A percentile compares a stretch with the other conserved stretches of the same genome.
phyloP scores from a whole-genome alignment of 2,113 vertebrate species.

The Lota lota region DNA sequence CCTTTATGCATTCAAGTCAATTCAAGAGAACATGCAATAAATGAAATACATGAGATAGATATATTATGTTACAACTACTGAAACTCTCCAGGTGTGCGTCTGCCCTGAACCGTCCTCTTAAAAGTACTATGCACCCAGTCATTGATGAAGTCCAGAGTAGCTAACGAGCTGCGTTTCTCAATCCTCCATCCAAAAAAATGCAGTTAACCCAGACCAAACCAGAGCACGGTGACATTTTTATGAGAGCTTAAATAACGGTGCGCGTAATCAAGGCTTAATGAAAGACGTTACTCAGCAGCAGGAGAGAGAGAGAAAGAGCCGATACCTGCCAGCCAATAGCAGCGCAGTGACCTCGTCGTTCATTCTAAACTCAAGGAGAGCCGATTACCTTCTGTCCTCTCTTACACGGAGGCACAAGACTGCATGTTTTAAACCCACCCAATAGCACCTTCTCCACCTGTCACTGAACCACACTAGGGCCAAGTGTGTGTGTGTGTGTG shows the following conservation, averaged over 20 bases:
- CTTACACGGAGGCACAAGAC: background rate
- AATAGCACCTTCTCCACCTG: background rate
- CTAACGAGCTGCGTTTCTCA: too few relatives aligned
- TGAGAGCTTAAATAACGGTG: background rate
- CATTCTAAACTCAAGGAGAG: background rate
- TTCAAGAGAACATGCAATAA: too few relatives aligned
- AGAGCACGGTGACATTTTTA: background rate
- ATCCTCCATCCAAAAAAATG: too few relatives aligned
- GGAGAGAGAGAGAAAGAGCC: background rate
- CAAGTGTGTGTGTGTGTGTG: slow-evolving; percentile 7
- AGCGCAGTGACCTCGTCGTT: background rate
- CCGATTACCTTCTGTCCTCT: too few relatives aligned
- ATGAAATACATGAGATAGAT: too few relatives aligned
- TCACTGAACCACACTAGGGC: slow-evolving; percentile 1
- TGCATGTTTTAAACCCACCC: background rate
- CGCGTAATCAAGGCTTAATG: background rate
- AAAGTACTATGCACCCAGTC: too few relatives aligned
- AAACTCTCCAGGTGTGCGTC: too few relatives aligned
- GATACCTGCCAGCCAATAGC: background rate
- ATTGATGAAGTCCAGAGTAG: too few relatives aligned
- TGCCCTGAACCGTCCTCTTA: too few relatives aligned
- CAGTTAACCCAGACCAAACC: background rate
- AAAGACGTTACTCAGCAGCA: background rate
- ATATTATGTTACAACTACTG: too few relatives aligned
- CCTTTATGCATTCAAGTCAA: too few relatives aligned